These are phyloP conservation scores for Herpailurus yagouaroundi DNA, from an alignment of 2,113 vertebrate species.

Conservation along the genomic window DNA sequence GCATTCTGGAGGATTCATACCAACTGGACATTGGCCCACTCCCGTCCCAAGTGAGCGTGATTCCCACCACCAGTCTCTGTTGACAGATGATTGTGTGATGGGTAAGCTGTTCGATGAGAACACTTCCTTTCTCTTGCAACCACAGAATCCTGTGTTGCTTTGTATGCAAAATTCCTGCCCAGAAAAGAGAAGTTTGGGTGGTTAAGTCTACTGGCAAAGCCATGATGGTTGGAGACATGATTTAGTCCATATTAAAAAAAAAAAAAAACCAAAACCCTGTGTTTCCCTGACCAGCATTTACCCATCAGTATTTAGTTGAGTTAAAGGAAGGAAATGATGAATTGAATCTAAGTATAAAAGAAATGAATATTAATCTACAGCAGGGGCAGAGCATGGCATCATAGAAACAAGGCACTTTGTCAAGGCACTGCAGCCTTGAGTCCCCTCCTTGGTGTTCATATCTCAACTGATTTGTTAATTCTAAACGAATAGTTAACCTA, in stretches of 20 bases:
- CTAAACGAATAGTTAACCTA: neutral
- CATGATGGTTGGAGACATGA: conserved; percentile 44
- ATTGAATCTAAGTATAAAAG: neutral
- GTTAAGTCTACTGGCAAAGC: conserved; percentile 49
- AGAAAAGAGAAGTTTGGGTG: conserved; percentile 56
- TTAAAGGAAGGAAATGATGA: conserved; percentile 39
- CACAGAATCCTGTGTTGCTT: conserved; percentile 66
- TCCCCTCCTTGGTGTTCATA: neutral
- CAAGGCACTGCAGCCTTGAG: neutral
- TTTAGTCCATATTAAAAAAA: conserved; percentile 58
- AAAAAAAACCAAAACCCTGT: neutral
- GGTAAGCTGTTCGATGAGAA: conserved; percentile 52
- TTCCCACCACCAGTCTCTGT: neutral
- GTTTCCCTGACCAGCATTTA: conserved; percentile 57
- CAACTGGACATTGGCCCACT: conserved; percentile 46
- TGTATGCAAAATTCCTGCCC: conserved; percentile 62
- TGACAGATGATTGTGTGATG: conserved; percentile 53
- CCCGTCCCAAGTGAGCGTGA: neutral
- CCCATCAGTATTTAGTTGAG: neutral
- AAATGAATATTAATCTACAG: conserved; percentile 19
- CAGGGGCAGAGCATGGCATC: neutral
- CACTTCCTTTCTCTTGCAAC: conserved; percentile 41
- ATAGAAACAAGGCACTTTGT: neutral
- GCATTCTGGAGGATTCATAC: neutral
- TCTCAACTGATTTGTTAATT: conserved; percentile 6